These are phyloP conservation scores for Calyptomena viridis DNA, from an alignment of 2,113 vertebrate genomes.

Conservation along the genomic window DNA sequence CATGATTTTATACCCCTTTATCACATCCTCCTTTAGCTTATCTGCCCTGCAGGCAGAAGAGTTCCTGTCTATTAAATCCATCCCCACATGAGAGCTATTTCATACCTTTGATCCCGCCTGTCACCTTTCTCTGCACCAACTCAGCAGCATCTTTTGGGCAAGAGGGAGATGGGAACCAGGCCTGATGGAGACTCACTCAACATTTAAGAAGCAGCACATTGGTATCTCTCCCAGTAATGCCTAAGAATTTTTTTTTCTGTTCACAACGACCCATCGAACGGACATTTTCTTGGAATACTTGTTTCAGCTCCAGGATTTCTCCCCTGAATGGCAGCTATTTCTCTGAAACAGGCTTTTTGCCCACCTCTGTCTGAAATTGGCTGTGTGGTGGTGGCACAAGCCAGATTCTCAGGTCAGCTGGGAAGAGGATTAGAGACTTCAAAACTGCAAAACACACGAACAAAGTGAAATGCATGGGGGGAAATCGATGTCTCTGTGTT, in stretches of 20 bases:
- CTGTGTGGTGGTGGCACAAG: not conserved
- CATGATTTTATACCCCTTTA: not conserved
- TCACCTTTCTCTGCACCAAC: not conserved
- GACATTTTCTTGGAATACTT: not conserved
- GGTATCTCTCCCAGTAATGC: not conserved
- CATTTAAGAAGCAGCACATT: not conserved
- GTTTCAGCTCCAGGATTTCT: not conserved
- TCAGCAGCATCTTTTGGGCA: not conserved
- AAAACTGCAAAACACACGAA: not conserved
- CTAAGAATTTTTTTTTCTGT: not conserved
- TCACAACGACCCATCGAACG: accelerated
- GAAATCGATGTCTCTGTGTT: not conserved
- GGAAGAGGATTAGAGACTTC: not conserved
- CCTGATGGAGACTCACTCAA: not conserved
- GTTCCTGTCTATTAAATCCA: not conserved
- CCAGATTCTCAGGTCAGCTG: not conserved
- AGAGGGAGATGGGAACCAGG: not conserved
- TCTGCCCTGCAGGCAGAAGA: not conserved
- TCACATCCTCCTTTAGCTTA: constrained; percentile 44
- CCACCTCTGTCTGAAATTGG: not conserved
- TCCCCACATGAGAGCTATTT: not conserved
- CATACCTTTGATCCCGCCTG: constrained; percentile 10
- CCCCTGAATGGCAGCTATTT: not conserved
- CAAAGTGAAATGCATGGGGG: accelerated
- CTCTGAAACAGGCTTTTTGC: not conserved